Conservation (phyloP, 37 sponge, comb jelly and placozoan species). For the Axinella damicornis region DNA sequence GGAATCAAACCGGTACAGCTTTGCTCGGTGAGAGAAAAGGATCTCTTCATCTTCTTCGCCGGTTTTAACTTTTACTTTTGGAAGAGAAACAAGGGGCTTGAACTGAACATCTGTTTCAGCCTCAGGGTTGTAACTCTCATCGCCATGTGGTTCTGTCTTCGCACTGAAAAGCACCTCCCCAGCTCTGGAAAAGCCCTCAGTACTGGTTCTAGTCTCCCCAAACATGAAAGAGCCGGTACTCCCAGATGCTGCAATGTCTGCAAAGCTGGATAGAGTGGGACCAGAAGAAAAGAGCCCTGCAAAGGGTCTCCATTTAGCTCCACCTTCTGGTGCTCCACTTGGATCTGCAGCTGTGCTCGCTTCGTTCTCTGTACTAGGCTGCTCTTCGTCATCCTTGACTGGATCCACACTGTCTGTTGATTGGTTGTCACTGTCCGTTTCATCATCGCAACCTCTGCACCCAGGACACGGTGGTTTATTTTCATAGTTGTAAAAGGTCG, state of each 20-base stretch:
- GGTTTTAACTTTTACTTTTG: constrained; percentile 62
- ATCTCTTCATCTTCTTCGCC: constrained; percentile 91
- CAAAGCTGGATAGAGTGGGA: neutral
- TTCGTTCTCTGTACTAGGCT: neutral
- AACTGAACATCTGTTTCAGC: constrained; percentile 29
- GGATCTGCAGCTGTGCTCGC: neutral
- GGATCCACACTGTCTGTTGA: neutral
- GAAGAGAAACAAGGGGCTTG: constrained; percentile 82
- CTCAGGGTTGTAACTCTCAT: constrained; percentile 54
- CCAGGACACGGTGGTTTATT: constrained; percentile 66
- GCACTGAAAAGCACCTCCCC: too few species aligned
- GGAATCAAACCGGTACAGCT: constrained; percentile 89
- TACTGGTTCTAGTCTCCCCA: too few species aligned
- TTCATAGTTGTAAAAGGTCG: constrained; percentile 70
- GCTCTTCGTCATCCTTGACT: neutral
- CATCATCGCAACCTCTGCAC: constrained; percentile 73
- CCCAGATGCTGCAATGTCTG: neutral
- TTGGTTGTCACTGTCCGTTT: neutral
- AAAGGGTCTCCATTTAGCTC: too few species aligned
- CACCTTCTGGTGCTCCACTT: neutral
- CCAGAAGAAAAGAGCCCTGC: neutral
- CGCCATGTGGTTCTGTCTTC: neutral
- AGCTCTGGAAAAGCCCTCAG: too few species aligned
- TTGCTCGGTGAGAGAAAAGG: constrained; percentile 77
- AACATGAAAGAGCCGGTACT: neutral